Base-by-base conservation (phyloP, 2,888 invertebrate genomes). In the Malthinus seriepunctatus region DNA sequence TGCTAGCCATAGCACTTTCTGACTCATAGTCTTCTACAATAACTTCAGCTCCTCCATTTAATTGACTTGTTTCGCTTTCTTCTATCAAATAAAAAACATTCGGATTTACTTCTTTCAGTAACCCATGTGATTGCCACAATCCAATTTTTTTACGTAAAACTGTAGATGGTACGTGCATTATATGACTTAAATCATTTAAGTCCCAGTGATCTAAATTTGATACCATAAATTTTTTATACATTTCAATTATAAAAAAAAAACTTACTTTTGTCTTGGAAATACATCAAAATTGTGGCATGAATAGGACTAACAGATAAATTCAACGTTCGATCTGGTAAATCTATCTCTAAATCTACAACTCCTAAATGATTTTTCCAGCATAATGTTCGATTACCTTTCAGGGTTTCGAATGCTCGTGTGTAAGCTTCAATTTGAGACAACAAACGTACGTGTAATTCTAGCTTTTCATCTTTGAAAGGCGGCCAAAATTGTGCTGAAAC, bases 401-500 rank as follows among this genome's bases (percentile, higher is more conserved):
- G 82, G 0, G 91, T 88, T 78, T 97, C 95, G 80, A 94, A 97
- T 0, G 90, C 88, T 74, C 90, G 91, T 0, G 95, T 96, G 72
- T 93, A 97, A 51, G 86, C 86, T 61, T 92, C 88, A 66, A 97
- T 85, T 73, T 94, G 90, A 53, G 86, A 84, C 71, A 90, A 88
- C 45, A 97, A 87, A 71, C 86, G 84, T 31, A 85, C 84, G 0
- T 97, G 97, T 45, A 97, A 79, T 73, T 94, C 91, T 11, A 97
- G 81, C 67, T 90, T 92, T 78, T 97, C 96, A 77, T 97, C 96
- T 75, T 96, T 93, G 68, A 97, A 95, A 7, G 93, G 88, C 1
- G 98, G 98, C 98, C 98, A 99, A 81, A 97, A 99, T 76, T 98
- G 97, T 1, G 95, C 95, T 0, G 97, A 98, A n/a, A 99, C 82